Percentiles rank a stretch among this genome's conserved stretches.
phyloP scores from a whole-genome alignment of 2,797 vertebrate genomes.

The Danionella dracula region DNA sequence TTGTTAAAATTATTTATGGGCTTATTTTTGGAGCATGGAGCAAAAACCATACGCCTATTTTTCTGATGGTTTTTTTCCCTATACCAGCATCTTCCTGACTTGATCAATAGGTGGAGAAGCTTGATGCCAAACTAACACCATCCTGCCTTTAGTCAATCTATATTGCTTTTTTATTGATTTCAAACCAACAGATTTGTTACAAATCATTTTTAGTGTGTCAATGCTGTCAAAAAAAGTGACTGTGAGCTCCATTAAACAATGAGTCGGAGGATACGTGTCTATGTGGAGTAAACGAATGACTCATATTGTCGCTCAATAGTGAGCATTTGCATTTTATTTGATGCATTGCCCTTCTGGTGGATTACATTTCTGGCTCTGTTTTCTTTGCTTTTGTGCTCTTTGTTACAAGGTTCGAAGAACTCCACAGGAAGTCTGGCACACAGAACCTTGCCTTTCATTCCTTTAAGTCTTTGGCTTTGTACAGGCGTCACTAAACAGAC shows the following conservation, averaged over 20 bases:
- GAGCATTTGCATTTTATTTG: slow-evolving; percentile 36
- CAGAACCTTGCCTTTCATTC: slow-evolving; percentile 19
- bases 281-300: slow-evolving; percentile 38
- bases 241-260: slow-evolving; percentile 27
- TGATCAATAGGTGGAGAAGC: slow-evolving; percentile 1
- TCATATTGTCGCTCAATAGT: slow-evolving; percentile 32
- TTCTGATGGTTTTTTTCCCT: neutral
- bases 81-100: neutral
- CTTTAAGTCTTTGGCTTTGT: slow-evolving; percentile 15
- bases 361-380: slow-evolving; percentile 33
- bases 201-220: slow-evolving; percentile 9
- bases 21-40: slow-evolving; percentile 29
- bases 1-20: slow-evolving; percentile 30
- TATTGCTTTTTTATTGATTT: slow-evolving; percentile 25
- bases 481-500: slow-evolving; percentile 1
- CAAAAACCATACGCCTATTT: too few species aligned
- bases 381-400: slow-evolving; percentile 16
- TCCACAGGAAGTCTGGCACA: slow-evolving; percentile 21
- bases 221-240: slow-evolving; percentile 27
- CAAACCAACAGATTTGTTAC: slow-evolving; percentile 15
- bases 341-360: neutral
- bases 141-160: slow-evolving; percentile 8
- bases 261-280: slow-evolving; percentile 28
- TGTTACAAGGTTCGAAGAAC: slow-evolving; percentile 29
- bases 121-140: slow-evolving; percentile 21